Base-by-base conservation (phyloP, 2,888 invertebrate genomes). In the Perdita meconis region DNA sequence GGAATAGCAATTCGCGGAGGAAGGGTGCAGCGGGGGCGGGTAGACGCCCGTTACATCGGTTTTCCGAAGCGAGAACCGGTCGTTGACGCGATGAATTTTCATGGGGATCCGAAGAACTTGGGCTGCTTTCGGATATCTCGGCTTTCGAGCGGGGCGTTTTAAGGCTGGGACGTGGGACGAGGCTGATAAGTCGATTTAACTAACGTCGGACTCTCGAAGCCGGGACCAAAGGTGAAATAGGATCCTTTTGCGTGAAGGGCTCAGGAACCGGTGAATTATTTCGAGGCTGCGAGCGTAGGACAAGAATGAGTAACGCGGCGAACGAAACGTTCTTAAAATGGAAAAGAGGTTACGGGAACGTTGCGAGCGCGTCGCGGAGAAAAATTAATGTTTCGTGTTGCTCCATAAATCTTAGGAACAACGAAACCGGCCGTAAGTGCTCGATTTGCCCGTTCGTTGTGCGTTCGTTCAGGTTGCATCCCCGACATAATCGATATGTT, bases 1-100 rank as follows among this genome's bases (percentile, higher is more conserved):
- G 78, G 85, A 81, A 84, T 85, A 78, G 69, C 60, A 75, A 78
- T 80, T 66, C 75, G 51, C 34, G 12, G 36, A n/a, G 53, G 69
- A 51, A 73, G 53, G 30, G 12, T 50, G 53, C 56, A 40, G 50
- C 61, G 16, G 12, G 16, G 12, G 26, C 36, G 26, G 44, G 70
- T 19, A 30, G 47, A 44, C 64, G 47, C 71, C 76, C 67, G 65
- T 78, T 70, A 57, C 34, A 55, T 63, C 36, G 74, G 47, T 68
- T 66, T 19, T 16, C 24, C 24, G 16, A 59, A 70, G 42, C 67
- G 63, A 24, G 26, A 50, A n/a, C 38, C 16, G n/a, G 44, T 57
- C 61, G 34, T 40, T 24, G 44, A 6, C n/a, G 19, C 40, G 42
- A 57, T 56, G 64, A 63, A 82, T 82, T 82, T 82, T 69, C 82